Percentiles rank a stretch among this genome's conserved stretches.
Conservation (phyloP, 1,140 invertebrate genomes). For the Planococcus citri region DNA sequence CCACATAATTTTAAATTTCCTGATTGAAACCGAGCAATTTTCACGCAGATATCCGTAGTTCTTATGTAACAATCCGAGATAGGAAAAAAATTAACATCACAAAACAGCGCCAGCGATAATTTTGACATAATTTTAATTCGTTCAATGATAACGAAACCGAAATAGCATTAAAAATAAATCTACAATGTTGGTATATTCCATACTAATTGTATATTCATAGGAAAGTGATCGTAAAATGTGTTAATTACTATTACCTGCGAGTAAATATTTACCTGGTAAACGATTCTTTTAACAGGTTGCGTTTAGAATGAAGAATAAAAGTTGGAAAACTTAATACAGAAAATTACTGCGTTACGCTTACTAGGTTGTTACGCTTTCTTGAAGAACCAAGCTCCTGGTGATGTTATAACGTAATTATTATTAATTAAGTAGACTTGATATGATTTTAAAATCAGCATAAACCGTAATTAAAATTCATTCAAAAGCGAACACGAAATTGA, state of each 20-base stretch:
- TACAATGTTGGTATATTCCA: too few relatives aligned
- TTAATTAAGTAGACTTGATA: background rate
- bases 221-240: too few relatives aligned
- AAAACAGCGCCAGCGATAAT: too few relatives aligned
- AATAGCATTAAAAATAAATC: too few relatives aligned
- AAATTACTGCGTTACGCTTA: background rate
- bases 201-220: too few relatives aligned
- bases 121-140: too few relatives aligned
- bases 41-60: too few relatives aligned
- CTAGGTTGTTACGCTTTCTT: background rate
- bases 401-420: background rate
- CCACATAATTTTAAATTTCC: too few relatives aligned
- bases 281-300: background rate
- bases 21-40: too few relatives aligned
- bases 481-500: background rate
- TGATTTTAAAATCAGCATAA: constrained; percentile 1
- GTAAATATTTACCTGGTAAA: background rate
- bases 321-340: background rate
- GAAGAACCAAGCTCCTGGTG: background rate
- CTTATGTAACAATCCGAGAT: too few relatives aligned
- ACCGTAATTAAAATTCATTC: background rate
- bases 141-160: too few relatives aligned
- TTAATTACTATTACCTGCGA: background rate
- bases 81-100: too few relatives aligned
- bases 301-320: background rate